Conservation (phyloP, 2,113 vertebrate genomes). For the Eupsittula cactorum region DNA sequence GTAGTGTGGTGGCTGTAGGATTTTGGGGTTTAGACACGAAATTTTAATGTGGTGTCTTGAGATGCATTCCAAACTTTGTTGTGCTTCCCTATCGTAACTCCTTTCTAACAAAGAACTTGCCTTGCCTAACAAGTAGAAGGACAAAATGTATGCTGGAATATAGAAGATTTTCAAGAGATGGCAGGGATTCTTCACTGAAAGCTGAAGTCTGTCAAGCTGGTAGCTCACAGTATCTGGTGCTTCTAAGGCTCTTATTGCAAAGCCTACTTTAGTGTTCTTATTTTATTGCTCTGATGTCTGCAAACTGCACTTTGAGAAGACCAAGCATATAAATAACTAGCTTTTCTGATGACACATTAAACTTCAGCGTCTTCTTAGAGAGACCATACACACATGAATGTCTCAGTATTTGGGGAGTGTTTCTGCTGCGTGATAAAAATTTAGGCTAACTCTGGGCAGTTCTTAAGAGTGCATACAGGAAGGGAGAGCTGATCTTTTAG, state of each 20-base stretch:
- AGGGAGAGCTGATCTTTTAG: background rate
- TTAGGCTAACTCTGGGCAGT: background rate
- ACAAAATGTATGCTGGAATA: background rate
- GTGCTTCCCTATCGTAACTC: background rate
- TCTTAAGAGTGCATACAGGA: background rate
- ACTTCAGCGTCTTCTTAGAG: background rate
- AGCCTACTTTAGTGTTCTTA: constrained; percentile 9
- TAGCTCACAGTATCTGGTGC: background rate
- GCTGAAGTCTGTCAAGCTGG: background rate
- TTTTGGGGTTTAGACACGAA: background rate
- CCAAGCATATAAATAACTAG: background rate
- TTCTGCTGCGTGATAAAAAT: background rate
- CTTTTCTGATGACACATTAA: background rate
- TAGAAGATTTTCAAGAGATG: background rate
- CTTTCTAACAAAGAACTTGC: background rate
- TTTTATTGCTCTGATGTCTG: background rate
- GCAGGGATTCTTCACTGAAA: background rate
- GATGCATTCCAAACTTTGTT: background rate
- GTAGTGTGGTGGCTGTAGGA: background rate
- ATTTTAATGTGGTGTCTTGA: background rate
- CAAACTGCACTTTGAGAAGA: background rate
- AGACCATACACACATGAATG: background rate
- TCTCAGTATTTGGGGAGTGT: background rate
- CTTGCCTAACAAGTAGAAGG: background rate
- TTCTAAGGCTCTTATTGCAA: constrained; percentile 20